Evolutionary conservation across 2,797 vertebrate genomes (phyloP).

Genomic region (Hypotaenidia philippensis): DNA sequence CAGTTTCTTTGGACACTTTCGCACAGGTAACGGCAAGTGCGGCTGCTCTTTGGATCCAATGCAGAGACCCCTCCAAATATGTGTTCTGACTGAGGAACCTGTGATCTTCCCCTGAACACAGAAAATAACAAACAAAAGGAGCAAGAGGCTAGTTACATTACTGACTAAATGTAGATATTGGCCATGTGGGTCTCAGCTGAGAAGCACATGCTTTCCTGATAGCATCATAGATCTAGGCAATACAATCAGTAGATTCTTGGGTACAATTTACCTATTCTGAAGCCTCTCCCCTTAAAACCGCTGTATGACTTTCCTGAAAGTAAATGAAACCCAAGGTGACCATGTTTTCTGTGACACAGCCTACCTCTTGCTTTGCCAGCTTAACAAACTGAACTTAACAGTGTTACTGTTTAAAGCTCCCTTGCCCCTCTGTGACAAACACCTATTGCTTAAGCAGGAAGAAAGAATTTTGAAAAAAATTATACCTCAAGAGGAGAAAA

Average conservation of each 20-base stretch:
- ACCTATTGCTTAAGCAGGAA: background rate
- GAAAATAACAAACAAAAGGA: background rate
- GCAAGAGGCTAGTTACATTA: background rate
- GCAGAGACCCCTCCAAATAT: constrained; percentile 77
- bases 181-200: background rate
- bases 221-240: background rate
- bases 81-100: constrained; percentile 72
- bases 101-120: constrained; percentile 77
- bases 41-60: constrained; percentile 55
- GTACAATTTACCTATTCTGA: background rate
- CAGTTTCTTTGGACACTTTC: constrained; percentile 85
- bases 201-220: background rate
- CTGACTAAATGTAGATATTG: background rate
- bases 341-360: background rate
- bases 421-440: background rate
- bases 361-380: background rate
- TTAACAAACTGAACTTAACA: background rate
- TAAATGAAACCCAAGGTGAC: background rate
- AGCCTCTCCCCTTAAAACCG: background rate
- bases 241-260: background rate
- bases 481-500: constrained; percentile 86
- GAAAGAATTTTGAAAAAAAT: background rate
- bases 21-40: constrained; percentile 21
- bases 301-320: background rate
- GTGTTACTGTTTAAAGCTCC: background rate